Conservation (phyloP, 2,113 vertebrate species). For the Tautogolabrus adspersus region DNA sequence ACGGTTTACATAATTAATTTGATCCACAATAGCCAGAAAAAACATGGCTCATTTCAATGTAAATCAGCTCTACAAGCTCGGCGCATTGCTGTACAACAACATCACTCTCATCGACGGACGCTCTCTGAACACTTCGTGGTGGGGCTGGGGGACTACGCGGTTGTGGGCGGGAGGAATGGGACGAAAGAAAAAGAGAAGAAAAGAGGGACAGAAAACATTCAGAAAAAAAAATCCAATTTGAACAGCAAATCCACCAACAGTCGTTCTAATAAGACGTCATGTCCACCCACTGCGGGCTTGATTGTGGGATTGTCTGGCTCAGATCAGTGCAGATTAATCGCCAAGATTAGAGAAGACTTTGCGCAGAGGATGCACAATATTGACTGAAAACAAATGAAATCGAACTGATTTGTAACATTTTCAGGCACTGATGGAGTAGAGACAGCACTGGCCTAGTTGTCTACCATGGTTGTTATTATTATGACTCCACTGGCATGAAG, state of each 20-base stretch:
- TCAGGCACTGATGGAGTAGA: neutral
- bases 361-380: conserved; percentile 32
- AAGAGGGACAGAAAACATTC: neutral
- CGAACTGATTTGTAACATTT: conserved; percentile 13
- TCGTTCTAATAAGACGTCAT: conserved; percentile 32
- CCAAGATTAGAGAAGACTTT: conserved; percentile 37
- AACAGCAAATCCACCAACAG: conserved; percentile 43
- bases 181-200: neutral
- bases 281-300: conserved; percentile 26
- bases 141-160: neutral
- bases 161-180: neutral
- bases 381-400: conserved; percentile 46
- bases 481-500: conserved; percentile 1
- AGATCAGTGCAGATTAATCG: conserved; percentile 28
- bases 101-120: conserved; percentile 33
- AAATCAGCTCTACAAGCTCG: conserved; percentile 44
- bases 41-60: conserved; percentile 57
- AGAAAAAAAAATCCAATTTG: conserved; percentile 21
- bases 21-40: conserved; percentile 50
- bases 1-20: conserved; percentile 72
- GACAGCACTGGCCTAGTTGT: conserved; percentile 17
- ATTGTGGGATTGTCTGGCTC: conserved; percentile 39
- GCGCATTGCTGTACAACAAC: conserved; percentile 4
- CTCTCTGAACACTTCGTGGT: conserved; percentile 23
- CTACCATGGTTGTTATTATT: conserved; percentile 14